A percentile compares a stretch with the other conserved stretches of the same genome.
Conservation (phyloP, 1,140 invertebrate genomes). For the Drosophila bocqueti region DNA sequence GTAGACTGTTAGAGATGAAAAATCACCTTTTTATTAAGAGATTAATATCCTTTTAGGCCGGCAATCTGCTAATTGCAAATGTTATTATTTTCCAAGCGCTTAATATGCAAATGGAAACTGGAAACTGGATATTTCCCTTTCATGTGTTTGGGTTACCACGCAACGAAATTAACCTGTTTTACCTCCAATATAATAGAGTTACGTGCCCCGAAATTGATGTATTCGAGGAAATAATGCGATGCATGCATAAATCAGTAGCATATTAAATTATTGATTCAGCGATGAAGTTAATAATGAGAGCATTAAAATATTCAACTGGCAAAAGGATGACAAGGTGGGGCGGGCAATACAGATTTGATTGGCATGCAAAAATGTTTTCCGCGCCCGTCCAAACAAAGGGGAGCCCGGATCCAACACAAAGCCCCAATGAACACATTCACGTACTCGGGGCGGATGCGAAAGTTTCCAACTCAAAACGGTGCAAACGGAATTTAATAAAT, state of each 20-base stretch:
- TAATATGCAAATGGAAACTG: constrained; percentile 32
- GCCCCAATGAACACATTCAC: constrained; percentile 23
- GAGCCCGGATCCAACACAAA: neutral
- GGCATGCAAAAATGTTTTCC: constrained; percentile 53
- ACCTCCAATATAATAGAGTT: constrained; percentile 42
- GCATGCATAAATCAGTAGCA: constrained; percentile 56
- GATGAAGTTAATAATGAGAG: constrained; percentile 57
- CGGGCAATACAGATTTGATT: constrained; percentile 46
- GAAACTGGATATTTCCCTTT: constrained; percentile 43
- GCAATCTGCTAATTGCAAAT: constrained; percentile 1
- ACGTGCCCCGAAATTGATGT: constrained; percentile 41
- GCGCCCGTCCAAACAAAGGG: constrained; percentile 26
- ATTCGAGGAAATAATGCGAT: neutral
- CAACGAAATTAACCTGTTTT: constrained; percentile 52
- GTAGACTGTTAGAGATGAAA: neutral
- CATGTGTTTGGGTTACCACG: neutral
- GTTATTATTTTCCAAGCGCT: neutral
- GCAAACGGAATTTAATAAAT: constrained; percentile 79
- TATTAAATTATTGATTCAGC: constrained; percentile 67
- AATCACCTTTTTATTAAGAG: too few species aligned
- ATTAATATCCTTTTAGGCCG: neutral
- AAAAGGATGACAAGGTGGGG: neutral
- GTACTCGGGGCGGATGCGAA: constrained; percentile 45
- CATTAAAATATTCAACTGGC: constrained; percentile 42
- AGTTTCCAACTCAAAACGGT: constrained; percentile 64